Evolutionary conservation across 2,888 invertebrate genomes (phyloP), one percentile per base, ranked within the genome.

Genomic region (Elysia crispata): DNA sequence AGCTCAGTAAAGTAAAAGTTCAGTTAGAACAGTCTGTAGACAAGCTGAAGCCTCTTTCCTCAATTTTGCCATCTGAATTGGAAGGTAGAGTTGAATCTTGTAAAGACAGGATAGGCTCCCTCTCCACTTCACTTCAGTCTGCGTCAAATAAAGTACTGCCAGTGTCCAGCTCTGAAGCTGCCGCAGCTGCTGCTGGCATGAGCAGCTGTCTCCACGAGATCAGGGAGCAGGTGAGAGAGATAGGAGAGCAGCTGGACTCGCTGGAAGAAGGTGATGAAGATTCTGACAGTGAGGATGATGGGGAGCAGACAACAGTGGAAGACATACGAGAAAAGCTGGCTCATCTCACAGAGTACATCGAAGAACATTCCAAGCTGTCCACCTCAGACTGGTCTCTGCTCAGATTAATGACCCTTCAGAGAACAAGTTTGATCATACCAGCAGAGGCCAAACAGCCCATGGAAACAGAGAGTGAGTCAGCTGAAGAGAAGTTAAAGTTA

Each of bases 351-450:
- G 86, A 87, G 62, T 89, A 83, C 83, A 83, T 89, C 15, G 83
- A 85, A 60, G 86, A 88, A 70, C 84, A 87, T 75, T 86, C 87
- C 69, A 86, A 82, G 67, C 81, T 89, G 72, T 84, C 86, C 31
- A 83, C 85, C 57, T 83, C 83, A 79, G 89, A 89, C 77, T 89
- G 88, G 87, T 84, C 86, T 54, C 82, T 88, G 77, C 82, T 88
- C 76, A 86, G 87, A 57, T 85, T 86, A 49, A 83, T 89, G 67
- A 83, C 83, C 30, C 84, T 85, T 31, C 87, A 87, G 69, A 86
- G 87, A 79, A 77, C 82, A 3, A 70, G 23, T 41, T 15, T 76
- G 8, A 30, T 54, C 66, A 20, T 15, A 41, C 79, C 66, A 20
- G 64, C 50, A 54, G 83, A 67, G 79, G 85, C 73, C 78, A 83